Base-by-base conservation (phyloP, 2,888 invertebrate genomes). In the Pseudeuparius sepicola region DNA sequence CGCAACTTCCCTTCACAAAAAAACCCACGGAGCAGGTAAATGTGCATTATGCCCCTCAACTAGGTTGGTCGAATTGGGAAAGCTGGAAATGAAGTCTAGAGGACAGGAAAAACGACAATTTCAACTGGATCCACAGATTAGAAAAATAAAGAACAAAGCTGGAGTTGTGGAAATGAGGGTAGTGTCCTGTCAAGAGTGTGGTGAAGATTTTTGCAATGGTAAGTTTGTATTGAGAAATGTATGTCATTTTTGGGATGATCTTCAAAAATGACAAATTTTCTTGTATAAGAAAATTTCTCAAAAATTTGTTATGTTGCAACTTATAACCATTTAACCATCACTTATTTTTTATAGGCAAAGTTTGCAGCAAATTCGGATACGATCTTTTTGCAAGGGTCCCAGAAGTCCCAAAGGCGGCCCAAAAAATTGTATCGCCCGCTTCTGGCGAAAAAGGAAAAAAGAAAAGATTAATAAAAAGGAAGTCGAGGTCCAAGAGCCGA, bases 191-290 rank as follows among this genome's bases (percentile, higher is more conserved):
- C 59, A 66, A 1, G 85, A 87, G 54, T 89, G 89, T 50, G 81
- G 81, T 4, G 87, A 87, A 59, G 89, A 89, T 61, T 82, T 83
- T 64, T 89, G 89, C 59, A 75, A 74, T 55, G 79, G 80, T 74
- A 61, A 53, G 34, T 31, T 7, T n/a, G n/a, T n/a, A n/a, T n/a
- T n/a, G n/a, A n/a, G n/a, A n/a, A n/a, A n/a, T n/a, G n/a, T n/a
- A n/a, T n/a, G n/a, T n/a, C n/a, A n/a, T n/a, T n/a, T n/a, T n/a
- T n/a, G n/a, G n/a, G n/a, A n/a, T n/a, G n/a, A n/a, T n/a, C n/a
- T n/a, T n/a, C n/a, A n/a, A n/a, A n/a, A n/a, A n/a, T n/a, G n/a
- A n/a, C n/a, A n/a, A n/a, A n/a, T n/a, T n/a, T n/a, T n/a, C n/a
- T n/a, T n/a, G n/a, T n/a, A n/a, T n/a, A n/a, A n/a, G n/a, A n/a